Conservation (phyloP, 92 coral and sea anemone genomes). For the Plumapathes pennacea region DNA sequence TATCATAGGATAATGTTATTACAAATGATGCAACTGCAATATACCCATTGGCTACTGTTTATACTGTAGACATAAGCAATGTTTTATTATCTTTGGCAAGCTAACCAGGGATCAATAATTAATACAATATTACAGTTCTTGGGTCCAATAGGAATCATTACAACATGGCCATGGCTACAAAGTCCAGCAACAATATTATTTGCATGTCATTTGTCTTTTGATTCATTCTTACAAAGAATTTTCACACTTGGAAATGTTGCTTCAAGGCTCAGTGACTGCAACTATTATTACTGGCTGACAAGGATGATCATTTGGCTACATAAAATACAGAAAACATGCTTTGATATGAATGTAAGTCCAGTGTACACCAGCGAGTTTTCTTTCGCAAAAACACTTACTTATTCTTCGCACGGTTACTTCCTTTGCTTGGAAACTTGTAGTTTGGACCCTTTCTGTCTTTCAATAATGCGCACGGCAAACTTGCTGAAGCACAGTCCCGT, state of each 20-base stretch:
- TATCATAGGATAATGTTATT: not conserved
- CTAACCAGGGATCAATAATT: not conserved
- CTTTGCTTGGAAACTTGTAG: constrained; percentile 33
- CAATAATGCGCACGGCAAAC: constrained; percentile 46
- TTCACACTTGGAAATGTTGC: constrained; percentile 1
- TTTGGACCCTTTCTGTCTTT: constrained; percentile 29
- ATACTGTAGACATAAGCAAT: not conserved
- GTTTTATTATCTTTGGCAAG: constrained; percentile 1
- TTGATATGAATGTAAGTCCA: too few relatives aligned
- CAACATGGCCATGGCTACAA: too few relatives aligned
- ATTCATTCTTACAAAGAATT: constrained; percentile 8
- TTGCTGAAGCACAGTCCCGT: constrained; percentile 29
- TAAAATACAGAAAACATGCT: too few relatives aligned
- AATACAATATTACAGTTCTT: too few relatives aligned
- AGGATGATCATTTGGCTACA: too few relatives aligned
- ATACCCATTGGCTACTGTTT: constrained; percentile 4
- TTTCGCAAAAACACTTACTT: constrained; percentile 27
- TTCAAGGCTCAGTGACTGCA: not conserved
- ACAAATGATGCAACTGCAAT: constrained; percentile 1
- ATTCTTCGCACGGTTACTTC: constrained; percentile 29
- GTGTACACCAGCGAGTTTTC: too few relatives aligned
- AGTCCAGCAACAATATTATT: not conserved
- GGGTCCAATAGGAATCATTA: not conserved
- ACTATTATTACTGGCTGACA: not conserved
- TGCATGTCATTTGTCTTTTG: constrained; percentile 1